Evolutionary conservation across 2,888 invertebrate genomes (phyloP), one percentile per base, ranked within the genome.

Genomic region (Euspilapteryx auroguttella): DNA sequence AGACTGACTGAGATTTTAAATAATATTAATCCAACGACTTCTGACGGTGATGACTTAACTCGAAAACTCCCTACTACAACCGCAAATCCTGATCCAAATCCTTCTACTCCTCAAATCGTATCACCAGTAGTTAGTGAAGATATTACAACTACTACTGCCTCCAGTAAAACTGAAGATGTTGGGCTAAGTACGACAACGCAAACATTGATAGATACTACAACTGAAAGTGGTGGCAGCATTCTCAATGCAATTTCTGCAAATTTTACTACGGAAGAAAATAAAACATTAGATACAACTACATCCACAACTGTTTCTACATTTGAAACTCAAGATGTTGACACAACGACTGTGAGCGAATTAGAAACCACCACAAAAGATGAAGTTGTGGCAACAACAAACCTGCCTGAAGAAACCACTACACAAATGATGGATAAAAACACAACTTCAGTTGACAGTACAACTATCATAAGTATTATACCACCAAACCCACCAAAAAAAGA

Each of bases 401-500:
- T 8, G 34, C 32, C 35, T 27, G 37, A 41, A 21, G 37, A 27
- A 5, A 38, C 38, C 17, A 38, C 34, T 14, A 34, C 31, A 23
- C 31, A 24, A 14, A 36, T 39, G 20, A 33, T 21, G 25, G 56
- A 55, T 39, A 37, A 42, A 8, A 47, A 46, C 25, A 50, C 47
- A 32, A 28, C 36, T 20, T 34, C 38, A 30, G 30, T 37, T 15
- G 47, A 49, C 30, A 42, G 47, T 9, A 47, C 50, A 27, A 52
- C 54, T 14, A 21, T 31, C 25, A 22, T 28, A 1, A 28, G 27
- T 15, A 27, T 12, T n/a, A 25, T 29, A 25, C 24, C 23, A 34
- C 40, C 55, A 39, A 38, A 47, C 14, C 51, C 64, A 44, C 82
- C 83, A 29, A 78, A 81, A 49, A 79, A 80, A 59, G 86, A 87